Evolutionary conservation across 2,797 vertebrate species (phyloP), one percentile per base, ranked within the genome.

Genomic region (Pterois miles): DNA sequence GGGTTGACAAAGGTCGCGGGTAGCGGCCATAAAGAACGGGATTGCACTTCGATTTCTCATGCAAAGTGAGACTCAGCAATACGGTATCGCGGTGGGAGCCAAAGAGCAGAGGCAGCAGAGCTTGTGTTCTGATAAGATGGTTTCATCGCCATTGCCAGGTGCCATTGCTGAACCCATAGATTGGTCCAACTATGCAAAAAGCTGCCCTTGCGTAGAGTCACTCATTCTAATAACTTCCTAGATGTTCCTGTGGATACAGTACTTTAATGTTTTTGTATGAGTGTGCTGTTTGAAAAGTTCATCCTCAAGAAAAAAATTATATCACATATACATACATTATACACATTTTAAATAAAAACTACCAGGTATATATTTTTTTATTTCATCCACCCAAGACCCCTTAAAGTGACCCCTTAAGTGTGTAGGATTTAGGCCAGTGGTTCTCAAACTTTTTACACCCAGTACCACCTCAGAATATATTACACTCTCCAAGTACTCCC

Each of bases 51-150:
- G 91, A 96, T 95, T 93, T 93, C 89, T 93, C 88, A 90, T 91
- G 90, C 91, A 90, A 94, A 94, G 89, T 89, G 88, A 94, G 91
- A 95, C 84, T 94, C 94, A 93, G 95, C 95, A 94, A 94, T 93
- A 93, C 91, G 72, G 84, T 73, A 86, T 86, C 79, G 7, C 65
- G 13, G 74, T 2, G 64, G 72, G 78, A 78, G 88, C 84, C 85
- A 89, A 92, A 93, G 82, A 86, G 91, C 92, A 79, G 88, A 77
- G 89, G 78, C 86, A 83, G 88, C 92, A 91, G 71, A 84, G 83
- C 78, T 75, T n/a, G 82, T 22, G 88, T 62, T 88, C 88, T 87
- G 89, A 94, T 92, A 85, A 87, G 87, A 90, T 65, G 82, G 75
- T 78, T 81, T 84, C 86, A 84, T 78, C 82, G 6, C 69, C 88